phyloP scores from a whole-genome alignment of 2,113 vertebrate genomes.

The Epinephelus moara region DNA sequence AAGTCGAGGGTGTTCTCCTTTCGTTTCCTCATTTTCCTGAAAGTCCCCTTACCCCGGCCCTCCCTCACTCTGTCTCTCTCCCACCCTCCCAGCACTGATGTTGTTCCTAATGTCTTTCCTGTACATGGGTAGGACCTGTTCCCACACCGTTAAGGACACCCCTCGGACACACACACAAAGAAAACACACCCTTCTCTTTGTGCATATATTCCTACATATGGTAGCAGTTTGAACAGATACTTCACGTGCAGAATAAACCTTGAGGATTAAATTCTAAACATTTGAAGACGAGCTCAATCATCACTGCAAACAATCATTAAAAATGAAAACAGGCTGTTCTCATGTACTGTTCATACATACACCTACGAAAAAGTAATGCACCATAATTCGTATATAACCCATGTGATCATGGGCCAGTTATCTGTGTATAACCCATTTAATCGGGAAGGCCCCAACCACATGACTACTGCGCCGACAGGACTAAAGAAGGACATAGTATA shows the following conservation, averaged over 20 bases:
- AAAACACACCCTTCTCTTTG: slow-evolving; percentile 40
- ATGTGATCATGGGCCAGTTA: too few species aligned
- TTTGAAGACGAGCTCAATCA: too few species aligned
- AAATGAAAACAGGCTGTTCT: not conserved
- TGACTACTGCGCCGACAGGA: too few species aligned
- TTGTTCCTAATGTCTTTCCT: slow-evolving; percentile 79
- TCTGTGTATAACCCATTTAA: too few species aligned
- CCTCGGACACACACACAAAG: slow-evolving; percentile 22
- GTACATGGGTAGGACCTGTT: slow-evolving; percentile 75
- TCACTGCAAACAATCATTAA: not conserved
- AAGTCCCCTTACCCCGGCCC: slow-evolving; percentile 44
- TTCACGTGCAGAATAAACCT: not conserved
- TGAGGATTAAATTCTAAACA: not conserved
- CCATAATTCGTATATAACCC: too few species aligned
- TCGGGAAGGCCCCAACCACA: too few species aligned
- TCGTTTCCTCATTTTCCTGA: slow-evolving; percentile 81
- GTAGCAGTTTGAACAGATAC: not conserved
- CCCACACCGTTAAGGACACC: slow-evolving; percentile 64
- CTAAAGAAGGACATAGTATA: too few species aligned
- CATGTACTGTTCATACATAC: too few species aligned
- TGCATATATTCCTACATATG: not conserved
- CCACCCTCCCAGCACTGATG: slow-evolving; percentile 45
- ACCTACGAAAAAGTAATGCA: too few species aligned
- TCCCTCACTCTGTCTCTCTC: slow-evolving; percentile 15
- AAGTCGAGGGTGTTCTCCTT: slow-evolving; percentile 80